phyloP scores from a whole-genome alignment of 2,888 invertebrate genomes.

The Apamea epomidion region DNA sequence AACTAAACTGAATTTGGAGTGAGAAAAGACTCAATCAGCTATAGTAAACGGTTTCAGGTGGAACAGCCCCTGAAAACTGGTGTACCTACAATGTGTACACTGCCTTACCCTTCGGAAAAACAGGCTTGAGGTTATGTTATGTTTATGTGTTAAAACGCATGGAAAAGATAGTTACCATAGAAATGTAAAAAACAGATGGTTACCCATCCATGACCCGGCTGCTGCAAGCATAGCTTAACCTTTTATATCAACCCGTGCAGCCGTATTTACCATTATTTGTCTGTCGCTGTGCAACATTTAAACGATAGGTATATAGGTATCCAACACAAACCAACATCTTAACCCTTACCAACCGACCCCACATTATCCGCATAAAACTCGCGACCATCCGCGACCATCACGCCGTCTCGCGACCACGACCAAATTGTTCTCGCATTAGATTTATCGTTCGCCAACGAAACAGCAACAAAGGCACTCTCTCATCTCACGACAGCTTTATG shows the following conservation, averaged over 20 bases:
- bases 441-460: conserved; percentile 85
- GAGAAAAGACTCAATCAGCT: background rate
- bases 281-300: background rate
- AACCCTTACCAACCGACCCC: conserved; percentile 46
- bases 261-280: background rate
- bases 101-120: background rate
- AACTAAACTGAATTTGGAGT: background rate
- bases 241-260: background rate
- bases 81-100: background rate
- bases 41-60: background rate
- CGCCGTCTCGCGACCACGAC: conserved; percentile 71
- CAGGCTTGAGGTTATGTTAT: background rate
- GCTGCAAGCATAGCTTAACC: background rate
- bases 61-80: background rate
- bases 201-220: background rate
- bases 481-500: conserved; percentile 90
- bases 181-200: background rate
- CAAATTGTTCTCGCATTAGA: conserved; percentile 87
- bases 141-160: background rate
- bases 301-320: background rate
- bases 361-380: conserved; percentile 54
- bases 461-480: conserved; percentile 90
- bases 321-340: conserved; percentile 31
- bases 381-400: conserved; percentile 58
- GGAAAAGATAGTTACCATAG: background rate